Evolutionary conservation across 2,888 invertebrate species (phyloP), one percentile per base, ranked within the genome.

Genomic region (Mesorhabditis spiculigera): DNA sequence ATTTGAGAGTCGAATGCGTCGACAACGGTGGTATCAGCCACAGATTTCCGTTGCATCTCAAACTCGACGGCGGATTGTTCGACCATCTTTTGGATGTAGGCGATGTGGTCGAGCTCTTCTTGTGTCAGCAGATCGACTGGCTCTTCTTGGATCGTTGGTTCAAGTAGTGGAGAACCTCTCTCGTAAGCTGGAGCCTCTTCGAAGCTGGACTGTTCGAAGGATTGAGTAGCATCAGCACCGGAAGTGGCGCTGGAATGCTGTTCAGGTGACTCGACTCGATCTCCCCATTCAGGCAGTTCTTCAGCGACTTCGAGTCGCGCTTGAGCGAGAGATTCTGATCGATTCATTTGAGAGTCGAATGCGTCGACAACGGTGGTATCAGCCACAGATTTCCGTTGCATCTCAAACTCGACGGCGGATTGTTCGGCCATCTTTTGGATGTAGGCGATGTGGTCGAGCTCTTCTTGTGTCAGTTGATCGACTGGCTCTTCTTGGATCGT

Each of bases 31-130:
- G 8, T n/a, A 50, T 50, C 58, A 10, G n/a, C 8, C 8, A 50
- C n/a, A 50, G 58, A 10, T 50, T 50, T 50, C n/a, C 58, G 63
- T 66, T 16, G 63, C 1, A 41, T 61, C 5, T 16, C 43, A 58
- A n/a, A 65, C n/a, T 73, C 71, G 67, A 73, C 68, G 28, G 71
- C 69, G 8, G 66, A 69, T 42, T 70, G 69, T 44, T 73, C 66
- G n/a, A 71, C 71, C 16, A 73, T 45, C 68, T 65, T 68, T 43
- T 68, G 64, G 43, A 73, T 70, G 58, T 63, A 43, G 1, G 71
- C 73, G 66, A 75, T 75, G 62, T 75, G 75, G 42, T 73, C 74
- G 41, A 70, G 50, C 45, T 74, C 74, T 63, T 71, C 67, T 43
- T 72, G 67, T 2, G 72, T 71, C n/a, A 74, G 68, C 13, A 70